Evolutionary conservation across 2,797 vertebrate genomes (phyloP).

Genomic region (Pogonophryne albipinna): DNA sequence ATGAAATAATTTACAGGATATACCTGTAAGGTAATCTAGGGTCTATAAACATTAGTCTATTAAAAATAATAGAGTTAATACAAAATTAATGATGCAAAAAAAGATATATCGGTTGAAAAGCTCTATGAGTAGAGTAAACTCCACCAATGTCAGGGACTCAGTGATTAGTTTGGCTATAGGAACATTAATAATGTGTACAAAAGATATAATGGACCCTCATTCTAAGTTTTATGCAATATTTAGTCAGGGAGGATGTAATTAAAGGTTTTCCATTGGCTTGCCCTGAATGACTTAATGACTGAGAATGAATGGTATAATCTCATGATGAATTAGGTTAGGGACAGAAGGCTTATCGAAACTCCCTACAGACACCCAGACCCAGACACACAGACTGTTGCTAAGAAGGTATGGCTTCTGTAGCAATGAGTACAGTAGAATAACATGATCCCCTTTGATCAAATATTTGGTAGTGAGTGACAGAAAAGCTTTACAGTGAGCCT

Average conservation of each 20-base stretch:
- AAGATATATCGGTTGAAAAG: neutral
- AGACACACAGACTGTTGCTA: slow-evolving; percentile 18
- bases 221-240: slow-evolving; percentile 24
- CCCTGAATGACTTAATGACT: slow-evolving; percentile 47
- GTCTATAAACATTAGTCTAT: neutral
- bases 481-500: slow-evolving; percentile 5
- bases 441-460: slow-evolving; percentile 24
- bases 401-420: slow-evolving; percentile 19
- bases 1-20: slow-evolving; percentile 14
- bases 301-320: slow-evolving; percentile 57
- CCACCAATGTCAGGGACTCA: slow-evolving; percentile 27
- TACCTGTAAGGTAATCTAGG: slow-evolving; percentile 4
- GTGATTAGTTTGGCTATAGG: slow-evolving; percentile 15
- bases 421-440: slow-evolving; percentile 26
- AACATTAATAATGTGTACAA: slow-evolving; percentile 7
- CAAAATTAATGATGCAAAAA: slow-evolving; percentile 10
- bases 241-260: slow-evolving; percentile 19
- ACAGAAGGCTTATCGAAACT: slow-evolving; percentile 49
- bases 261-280: slow-evolving; percentile 59
- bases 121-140: slow-evolving; percentile 1
- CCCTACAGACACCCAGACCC: slow-evolving; percentile 30
- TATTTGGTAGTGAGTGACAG: neutral
- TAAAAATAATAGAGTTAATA: neutral
- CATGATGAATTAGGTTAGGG: slow-evolving; percentile 55
- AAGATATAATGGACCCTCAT: slow-evolving; percentile 15